phyloP scores from a whole-genome alignment of 2,113 vertebrate species.

The Oncorhynchus tshawytscha region DNA sequence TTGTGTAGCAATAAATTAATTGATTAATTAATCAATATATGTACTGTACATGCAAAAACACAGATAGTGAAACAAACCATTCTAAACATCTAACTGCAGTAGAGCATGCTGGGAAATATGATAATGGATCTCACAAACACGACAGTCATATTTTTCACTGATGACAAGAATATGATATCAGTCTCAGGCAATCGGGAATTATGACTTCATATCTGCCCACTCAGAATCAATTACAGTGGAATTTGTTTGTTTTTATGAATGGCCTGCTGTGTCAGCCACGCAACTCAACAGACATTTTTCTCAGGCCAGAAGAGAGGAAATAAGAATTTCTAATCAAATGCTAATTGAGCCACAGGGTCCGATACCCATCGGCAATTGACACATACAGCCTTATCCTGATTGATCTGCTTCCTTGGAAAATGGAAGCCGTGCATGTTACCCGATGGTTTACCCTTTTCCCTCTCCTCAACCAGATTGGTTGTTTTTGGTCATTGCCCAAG shows the following conservation, averaged over 20 bases:
- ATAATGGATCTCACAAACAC: too few relatives aligned
- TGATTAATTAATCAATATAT: too few relatives aligned
- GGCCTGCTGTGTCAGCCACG: slow-evolving; percentile 30
- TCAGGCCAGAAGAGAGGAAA: slow-evolving; percentile 23
- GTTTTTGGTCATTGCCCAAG: too few relatives aligned
- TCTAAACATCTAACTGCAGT: too few relatives aligned
- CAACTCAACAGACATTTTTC: slow-evolving; percentile 1
- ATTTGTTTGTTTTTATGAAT: slow-evolving; percentile 13
- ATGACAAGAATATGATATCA: neutral
- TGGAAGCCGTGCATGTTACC: slow-evolving; percentile 21
- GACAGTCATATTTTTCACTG: neutral
- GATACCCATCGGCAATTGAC: slow-evolving; percentile 47
- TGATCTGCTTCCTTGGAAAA: slow-evolving; percentile 16
- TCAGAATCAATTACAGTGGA: neutral
- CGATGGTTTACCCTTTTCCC: slow-evolving; percentile 8
- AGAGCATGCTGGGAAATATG: too few relatives aligned
- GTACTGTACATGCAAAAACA: too few relatives aligned
- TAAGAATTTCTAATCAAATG: slow-evolving; percentile 34
- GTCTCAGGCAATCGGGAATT: neutral
- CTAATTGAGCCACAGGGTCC: slow-evolving; percentile 23
- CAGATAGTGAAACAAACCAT: too few relatives aligned
- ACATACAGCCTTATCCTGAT: slow-evolving; percentile 35
- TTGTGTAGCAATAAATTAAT: too few relatives aligned
- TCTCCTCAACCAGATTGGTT: slow-evolving; percentile 21
- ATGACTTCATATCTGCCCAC: neutral